Evolutionary conservation across 2,888 invertebrate genomes (phyloP).

Genomic region (Polydrusus tereticollis): DNA sequence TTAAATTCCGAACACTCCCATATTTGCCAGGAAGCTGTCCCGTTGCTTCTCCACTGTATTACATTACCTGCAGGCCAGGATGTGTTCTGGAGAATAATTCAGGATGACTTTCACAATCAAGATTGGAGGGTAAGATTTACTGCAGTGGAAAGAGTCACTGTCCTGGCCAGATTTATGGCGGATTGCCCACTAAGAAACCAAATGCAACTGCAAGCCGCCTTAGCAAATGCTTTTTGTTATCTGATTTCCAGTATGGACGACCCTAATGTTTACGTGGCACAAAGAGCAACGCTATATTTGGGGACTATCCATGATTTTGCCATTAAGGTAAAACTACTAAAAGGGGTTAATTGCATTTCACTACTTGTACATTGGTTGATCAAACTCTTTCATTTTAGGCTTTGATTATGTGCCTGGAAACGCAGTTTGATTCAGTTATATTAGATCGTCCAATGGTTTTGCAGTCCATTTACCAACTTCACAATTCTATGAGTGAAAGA

Average conservation of each 20-base stretch:
- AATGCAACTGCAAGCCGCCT: conserved; percentile 87
- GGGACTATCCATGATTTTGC: conserved; percentile 94
- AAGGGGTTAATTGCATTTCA: too few relatives aligned
- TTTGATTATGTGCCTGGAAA: conserved; percentile 93
- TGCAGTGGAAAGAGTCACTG: conserved; percentile 95
- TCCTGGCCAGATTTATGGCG: conserved; percentile 94
- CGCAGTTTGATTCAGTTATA: conserved; percentile 97
- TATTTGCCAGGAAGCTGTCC: conserved; percentile 92
- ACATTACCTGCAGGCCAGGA: conserved; percentile 95
- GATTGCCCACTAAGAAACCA: conserved; percentile 88
- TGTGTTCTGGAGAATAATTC: conserved; percentile 95
- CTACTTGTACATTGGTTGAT: too few relatives aligned
- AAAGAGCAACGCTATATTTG: conserved; percentile 90
- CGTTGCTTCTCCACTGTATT: conserved; percentile 93
- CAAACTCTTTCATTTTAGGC: conserved; percentile 70
- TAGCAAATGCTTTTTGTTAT: conserved; percentile 97
- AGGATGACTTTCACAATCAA: conserved; percentile 91
- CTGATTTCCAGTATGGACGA: conserved; percentile 97
- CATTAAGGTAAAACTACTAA: conserved; percentile 80
- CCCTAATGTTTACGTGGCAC: conserved; percentile 93
- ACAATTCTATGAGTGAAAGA: conserved; percentile 91
- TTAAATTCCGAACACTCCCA: conserved; percentile 94
- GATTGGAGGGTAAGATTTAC: conserved; percentile 93
- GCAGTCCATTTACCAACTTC: conserved; percentile 94
- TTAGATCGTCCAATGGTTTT: conserved; percentile 97